Evolutionary conservation across 2,113 vertebrate genomes (phyloP), one percentile per base, ranked within the genome.

Genomic region (Falcunculus frontatus): DNA sequence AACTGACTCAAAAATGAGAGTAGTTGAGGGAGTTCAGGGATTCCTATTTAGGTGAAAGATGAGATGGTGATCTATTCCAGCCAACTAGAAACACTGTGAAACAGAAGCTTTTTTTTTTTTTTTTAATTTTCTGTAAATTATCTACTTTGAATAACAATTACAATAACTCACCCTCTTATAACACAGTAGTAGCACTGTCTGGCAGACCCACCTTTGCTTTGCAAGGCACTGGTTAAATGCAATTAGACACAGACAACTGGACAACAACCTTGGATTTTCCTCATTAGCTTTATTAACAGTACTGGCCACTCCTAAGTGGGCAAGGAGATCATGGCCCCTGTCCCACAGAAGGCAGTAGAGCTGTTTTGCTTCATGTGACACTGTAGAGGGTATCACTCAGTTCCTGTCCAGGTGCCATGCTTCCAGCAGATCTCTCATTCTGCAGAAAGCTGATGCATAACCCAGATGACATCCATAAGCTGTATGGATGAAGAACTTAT

Each of bases 1-100:
- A 76, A 75, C 81, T 85, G 62, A 84, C n/a, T 81, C 49, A 84
- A 87, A 94, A 91, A 89, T 49, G 11, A 84, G 87, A 89, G 81
- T 14, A 93, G 74, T 89, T 78, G 80, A 89, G 62, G 53, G 93
- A 97, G 74, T 73, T 89, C 67, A 78, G 87, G 77, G 87, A 92
- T 84, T 95, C 74, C 74, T 93, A 46, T 95, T 94, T 87, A 95
- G 84, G 74, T 92, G 94, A 96, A 95, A 96, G 65, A 95, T 49
- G 87, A 97, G 93, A 94, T 60, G 65, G 56, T 82, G 69, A 50
- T 78, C 52, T 89, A 19, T 57, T 91, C 53, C 73, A 96, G 89
- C 87, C 89, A 91, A 57, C 80, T 65, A 79, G 69, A 72, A 92
- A 89, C n/a, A 81, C 26, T n/a, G 35, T 70, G 80, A 35, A 93